Percentiles rank a stretch among this genome's conserved stretches.
phyloP scores from a whole-genome alignment of 2,888 invertebrate genomes.

The Plebejus anna region DNA sequence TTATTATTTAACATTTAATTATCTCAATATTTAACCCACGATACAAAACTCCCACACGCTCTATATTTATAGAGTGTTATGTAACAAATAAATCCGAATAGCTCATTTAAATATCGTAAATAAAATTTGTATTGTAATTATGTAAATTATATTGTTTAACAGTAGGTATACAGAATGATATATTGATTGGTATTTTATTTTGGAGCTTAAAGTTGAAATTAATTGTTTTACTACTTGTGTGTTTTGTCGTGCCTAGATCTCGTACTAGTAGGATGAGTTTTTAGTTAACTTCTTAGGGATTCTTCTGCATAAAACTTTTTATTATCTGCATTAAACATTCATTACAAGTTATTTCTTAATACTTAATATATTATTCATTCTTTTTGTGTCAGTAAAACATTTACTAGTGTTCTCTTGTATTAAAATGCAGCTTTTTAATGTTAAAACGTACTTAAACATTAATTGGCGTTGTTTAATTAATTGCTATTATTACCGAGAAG shows the following conservation, averaged over 20 bases:
- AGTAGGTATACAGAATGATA: neutral
- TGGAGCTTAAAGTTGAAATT: neutral
- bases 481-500: neutral
- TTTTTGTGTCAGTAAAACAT: neutral
- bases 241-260: too few species aligned
- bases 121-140: conserved; percentile 15
- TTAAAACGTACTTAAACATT: neutral
- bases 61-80: conserved; percentile 6
- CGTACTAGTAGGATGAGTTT: too few species aligned
- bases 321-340: too few species aligned
- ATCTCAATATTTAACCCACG: conserved; percentile 16
- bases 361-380: too few species aligned
- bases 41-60: neutral
- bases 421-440: neutral
- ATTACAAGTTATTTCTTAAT: too few species aligned
- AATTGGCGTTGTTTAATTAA: neutral
- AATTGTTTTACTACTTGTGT: neutral
- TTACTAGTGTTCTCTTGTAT: neutral
- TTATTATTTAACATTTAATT: conserved; percentile 6
- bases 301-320: too few species aligned
- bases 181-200: neutral
- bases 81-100: conserved; percentile 2
- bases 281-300: too few species aligned
- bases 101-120: neutral
- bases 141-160: conserved; percentile 3